Base-by-base conservation (phyloP, 2,888 invertebrate genomes). In the Incurvaria masculella region DNA sequence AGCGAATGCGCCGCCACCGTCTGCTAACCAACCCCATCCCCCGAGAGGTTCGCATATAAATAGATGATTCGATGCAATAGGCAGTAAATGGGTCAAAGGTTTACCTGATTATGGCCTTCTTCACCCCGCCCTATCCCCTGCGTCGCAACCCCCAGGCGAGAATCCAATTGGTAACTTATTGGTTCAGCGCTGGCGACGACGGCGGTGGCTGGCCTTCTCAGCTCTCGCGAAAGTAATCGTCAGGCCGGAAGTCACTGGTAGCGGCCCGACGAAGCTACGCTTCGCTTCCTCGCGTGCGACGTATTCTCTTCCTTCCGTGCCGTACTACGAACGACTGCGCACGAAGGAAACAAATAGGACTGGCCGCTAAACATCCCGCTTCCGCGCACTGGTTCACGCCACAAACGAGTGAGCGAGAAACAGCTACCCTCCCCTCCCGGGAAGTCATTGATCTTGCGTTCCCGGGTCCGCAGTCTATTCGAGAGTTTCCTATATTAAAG, bases 81-180 rank as follows among this genome's bases (percentile, higher is more conserved):
- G 68, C 72, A 72, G 78, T 73, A 78, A 72, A 76, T 78, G 76
- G 78, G 78, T 78, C 78, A 78, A 64, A 67, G 67, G 73, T 75
- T 67, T 64, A 59, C 68, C 65, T 41, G 16, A 18, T 20, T 41
- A 41, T 18, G 17, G 10, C 20, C 20, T 18, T 18, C 18, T 4
- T 44, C 47, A 40, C 48, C 41, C 45, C 49, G 45, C 42, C 26
- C 51, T 49, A 41, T 19, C 44, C 19, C 62, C 63, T 55, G 58
- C 59, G 57, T 51, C 54, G 61, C 33, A 11, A 4, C 60, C 61
- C 57, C 63, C 65, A 64, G 63, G 65, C 62, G 59, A 60, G 61
- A 61, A 63, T 66, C 60, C 61, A 66, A 62, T 61, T 62, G 61
- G 60, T 62, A 56, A 58, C 58, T 33, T 33, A 33, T 33, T 33